Percentiles rank a stretch among this genome's conserved stretches.
phyloP scores from a whole-genome alignment of 37 sponge, comb jelly and placozoan species.

The Amphimedon queenslandica region DNA sequence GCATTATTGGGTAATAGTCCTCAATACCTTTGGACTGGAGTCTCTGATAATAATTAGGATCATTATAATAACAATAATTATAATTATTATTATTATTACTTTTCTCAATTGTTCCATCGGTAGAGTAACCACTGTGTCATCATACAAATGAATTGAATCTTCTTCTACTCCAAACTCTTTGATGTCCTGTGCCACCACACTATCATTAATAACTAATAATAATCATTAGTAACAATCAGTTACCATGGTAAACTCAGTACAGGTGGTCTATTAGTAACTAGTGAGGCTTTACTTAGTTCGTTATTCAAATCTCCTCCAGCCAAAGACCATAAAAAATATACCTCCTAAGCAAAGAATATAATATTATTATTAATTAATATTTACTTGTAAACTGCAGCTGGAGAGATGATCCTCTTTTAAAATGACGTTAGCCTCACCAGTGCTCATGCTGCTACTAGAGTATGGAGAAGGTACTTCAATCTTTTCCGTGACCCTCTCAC shows the following conservation, averaged over 20 bases:
- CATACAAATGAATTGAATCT: conserved; percentile 55
- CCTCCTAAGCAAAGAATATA: no score
- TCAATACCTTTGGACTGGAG: conserved; percentile 50
- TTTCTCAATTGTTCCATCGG: conserved; percentile 66
- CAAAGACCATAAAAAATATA: conserved; percentile 91
- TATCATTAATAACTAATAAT: neutral
- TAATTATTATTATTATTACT: conserved; percentile 15
- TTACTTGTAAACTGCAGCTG: no score
- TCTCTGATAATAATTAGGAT: conserved; percentile 37
- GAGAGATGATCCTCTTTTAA: no score
- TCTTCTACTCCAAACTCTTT: conserved; percentile 39
- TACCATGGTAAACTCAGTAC: conserved; percentile 70
- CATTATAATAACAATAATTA: neutral
- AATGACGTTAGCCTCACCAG: no score
- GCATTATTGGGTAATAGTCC: conserved; percentile 75
- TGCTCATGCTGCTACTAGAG: no score
- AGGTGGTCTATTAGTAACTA: conserved; percentile 69
- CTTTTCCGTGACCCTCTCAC: no score
- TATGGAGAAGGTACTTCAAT: no score
- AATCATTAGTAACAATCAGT: neutral
- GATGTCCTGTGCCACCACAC: conserved; percentile 46
- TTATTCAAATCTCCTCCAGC: conserved; percentile 93
- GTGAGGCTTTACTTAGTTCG: conserved; percentile 71
- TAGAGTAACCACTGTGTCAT: conserved; percentile 42
- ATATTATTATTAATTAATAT: no score